A percentile compares a stretch with the other conserved stretches of the same genome.
These are phyloP conservation scores for Loris lydekkerianus DNA, from an alignment of 2,797 vertebrate genomes.

Conservation along the genomic window DNA sequence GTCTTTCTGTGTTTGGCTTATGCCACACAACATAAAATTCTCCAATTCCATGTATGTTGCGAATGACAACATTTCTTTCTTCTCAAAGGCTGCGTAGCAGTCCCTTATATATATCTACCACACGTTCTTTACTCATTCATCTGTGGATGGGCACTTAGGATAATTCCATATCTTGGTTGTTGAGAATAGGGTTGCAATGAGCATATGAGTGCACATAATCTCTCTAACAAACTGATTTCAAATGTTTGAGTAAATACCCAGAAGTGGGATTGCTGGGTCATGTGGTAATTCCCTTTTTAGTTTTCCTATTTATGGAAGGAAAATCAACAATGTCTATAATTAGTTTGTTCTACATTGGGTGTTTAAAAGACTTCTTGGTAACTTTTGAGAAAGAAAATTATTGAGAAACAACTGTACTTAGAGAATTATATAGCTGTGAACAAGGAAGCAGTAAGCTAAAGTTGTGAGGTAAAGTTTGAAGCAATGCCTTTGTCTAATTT, in stretches of 20 bases:
- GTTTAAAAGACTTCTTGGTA: conserved; percentile 37
- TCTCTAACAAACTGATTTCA: not conserved
- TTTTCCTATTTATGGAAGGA: conserved; percentile 40
- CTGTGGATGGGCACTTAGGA: not conserved
- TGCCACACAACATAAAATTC: not conserved
- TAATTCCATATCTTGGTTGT: not conserved
- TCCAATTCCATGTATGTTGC: not conserved
- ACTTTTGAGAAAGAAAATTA: conserved; percentile 51
- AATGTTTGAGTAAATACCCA: not conserved
- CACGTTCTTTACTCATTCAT: not conserved
- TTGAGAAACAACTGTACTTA: conserved; percentile 19
- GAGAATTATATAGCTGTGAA: not conserved
- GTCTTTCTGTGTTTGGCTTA: not conserved
- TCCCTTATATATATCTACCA: not conserved
- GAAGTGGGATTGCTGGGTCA: not conserved
- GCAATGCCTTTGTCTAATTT: not conserved
- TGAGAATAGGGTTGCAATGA: not conserved
- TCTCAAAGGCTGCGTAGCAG: not conserved
- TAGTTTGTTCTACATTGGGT: not conserved
- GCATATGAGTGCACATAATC: not conserved
- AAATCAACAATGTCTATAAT: conserved; percentile 55
- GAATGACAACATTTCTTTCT: not conserved
- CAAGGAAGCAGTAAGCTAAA: not conserved
- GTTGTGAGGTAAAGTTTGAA: not conserved
- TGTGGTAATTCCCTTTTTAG: not conserved